phyloP scores from a whole-genome alignment of 2,888 invertebrate genomes.

The Melipona bicolor region DNA sequence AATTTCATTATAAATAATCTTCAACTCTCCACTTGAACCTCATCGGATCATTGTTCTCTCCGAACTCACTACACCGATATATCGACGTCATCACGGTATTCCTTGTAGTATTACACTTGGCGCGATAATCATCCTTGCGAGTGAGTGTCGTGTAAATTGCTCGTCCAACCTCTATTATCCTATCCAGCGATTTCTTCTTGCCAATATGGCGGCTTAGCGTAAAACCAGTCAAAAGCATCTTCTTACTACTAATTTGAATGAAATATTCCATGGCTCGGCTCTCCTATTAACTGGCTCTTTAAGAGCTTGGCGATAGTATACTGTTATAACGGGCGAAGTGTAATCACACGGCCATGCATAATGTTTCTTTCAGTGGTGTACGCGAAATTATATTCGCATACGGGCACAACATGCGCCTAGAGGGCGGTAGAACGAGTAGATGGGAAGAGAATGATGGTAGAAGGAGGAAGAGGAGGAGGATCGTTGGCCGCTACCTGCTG shows the following conservation, averaged over 20 bases:
- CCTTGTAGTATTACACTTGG: neutral
- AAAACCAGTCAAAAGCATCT: neutral
- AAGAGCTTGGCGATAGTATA: slow-evolving; percentile 29
- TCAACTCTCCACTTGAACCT: neutral
- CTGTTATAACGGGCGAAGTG: slow-evolving; percentile 44
- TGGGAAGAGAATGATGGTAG: neutral
- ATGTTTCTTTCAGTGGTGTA: slow-evolving; percentile 38
- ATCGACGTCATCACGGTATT: neutral
- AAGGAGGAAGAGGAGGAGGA: neutral
- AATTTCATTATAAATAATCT: neutral
- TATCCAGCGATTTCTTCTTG: neutral
- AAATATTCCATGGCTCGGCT: slow-evolving; percentile 20
- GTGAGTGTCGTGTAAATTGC: neutral
- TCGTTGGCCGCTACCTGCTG: slow-evolving; percentile 25
- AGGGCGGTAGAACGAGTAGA: neutral
- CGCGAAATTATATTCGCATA: slow-evolving; percentile 30
- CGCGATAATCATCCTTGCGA: neutral
- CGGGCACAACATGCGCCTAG: neutral
- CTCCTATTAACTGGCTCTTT: slow-evolving; percentile 30
- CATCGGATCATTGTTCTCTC: neutral
- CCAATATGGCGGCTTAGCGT: slow-evolving; percentile 1
- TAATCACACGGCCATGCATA: slow-evolving; percentile 42
- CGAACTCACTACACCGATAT: neutral
- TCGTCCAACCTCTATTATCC: slow-evolving; percentile 1
- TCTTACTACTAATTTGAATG: slow-evolving; percentile 16